These are phyloP conservation scores for Hoplias malabaricus DNA, from an alignment of 2,113 vertebrate genomes.

Conservation along the genomic window DNA sequence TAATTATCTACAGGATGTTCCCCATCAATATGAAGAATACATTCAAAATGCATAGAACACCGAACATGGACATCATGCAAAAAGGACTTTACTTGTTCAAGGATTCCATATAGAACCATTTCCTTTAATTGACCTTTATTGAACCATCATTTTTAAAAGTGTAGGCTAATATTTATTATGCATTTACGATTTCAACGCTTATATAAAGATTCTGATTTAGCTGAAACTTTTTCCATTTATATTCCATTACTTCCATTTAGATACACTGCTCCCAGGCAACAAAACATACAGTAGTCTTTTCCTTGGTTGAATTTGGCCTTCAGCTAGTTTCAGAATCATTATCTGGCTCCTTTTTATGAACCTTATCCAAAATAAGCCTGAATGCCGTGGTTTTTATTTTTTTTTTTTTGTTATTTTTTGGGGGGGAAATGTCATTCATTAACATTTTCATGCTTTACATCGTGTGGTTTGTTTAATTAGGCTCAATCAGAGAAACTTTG, in stretches of 20 bases:
- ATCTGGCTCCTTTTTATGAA: neutral
- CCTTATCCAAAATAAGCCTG: neutral
- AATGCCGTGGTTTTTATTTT: neutral
- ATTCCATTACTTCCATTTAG: neutral
- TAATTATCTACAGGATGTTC: too few relatives aligned
- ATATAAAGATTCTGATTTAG: neutral
- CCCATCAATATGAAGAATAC: too few relatives aligned
- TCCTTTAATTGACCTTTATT: too few relatives aligned
- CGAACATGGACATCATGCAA: too few relatives aligned
- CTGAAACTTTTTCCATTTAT: neutral
- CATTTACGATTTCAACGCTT: too few relatives aligned
- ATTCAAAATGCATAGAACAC: too few relatives aligned
- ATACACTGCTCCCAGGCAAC: neutral
- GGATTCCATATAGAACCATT: too few relatives aligned
- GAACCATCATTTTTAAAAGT: too few relatives aligned
- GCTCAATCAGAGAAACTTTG: constrained; percentile 47
- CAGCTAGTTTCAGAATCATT: constrained; percentile 22
- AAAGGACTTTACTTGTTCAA: too few relatives aligned
- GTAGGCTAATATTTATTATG: too few relatives aligned
- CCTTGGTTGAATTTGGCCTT: neutral
- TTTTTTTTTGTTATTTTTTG: too few relatives aligned
- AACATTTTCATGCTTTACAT: constrained; percentile 35
- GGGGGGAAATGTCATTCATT: constrained; percentile 13
- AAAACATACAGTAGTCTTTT: neutral
- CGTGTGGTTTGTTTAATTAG: constrained; percentile 48